phyloP scores from a whole-genome alignment of 2,888 invertebrate species.

The Ormyrus thymus region DNA sequence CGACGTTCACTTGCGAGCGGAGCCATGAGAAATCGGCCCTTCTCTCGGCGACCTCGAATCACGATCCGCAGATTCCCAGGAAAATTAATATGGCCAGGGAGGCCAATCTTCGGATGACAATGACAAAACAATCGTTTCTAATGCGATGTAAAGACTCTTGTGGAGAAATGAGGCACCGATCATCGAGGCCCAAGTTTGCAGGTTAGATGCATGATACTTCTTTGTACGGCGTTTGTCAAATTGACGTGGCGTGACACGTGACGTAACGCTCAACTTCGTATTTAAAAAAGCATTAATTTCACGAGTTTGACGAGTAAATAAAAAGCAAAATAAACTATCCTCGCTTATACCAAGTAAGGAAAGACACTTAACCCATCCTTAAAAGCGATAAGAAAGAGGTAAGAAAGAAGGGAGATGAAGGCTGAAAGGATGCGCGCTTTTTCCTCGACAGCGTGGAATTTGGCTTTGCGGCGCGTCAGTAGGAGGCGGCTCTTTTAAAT shows the following conservation, averaged over 20 bases:
- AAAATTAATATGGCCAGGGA: slow-evolving; percentile 49
- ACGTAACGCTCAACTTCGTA: too few relatives aligned
- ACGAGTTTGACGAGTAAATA: too few relatives aligned
- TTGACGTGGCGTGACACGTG: too few relatives aligned
- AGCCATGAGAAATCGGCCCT: slow-evolving; percentile 34
- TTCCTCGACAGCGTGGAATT: slow-evolving; percentile 11
- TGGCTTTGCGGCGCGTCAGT: not conserved
- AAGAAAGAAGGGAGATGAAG: too few relatives aligned
- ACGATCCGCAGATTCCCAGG: slow-evolving; percentile 50
- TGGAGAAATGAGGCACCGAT: too few relatives aligned
- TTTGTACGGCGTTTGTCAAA: too few relatives aligned
- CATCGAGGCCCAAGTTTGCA: too few relatives aligned
- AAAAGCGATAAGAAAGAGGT: not conserved
- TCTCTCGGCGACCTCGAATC: slow-evolving; percentile 15
- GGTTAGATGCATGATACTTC: too few relatives aligned
- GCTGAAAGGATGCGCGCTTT: slow-evolving; percentile 24
- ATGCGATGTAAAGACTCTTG: too few relatives aligned
- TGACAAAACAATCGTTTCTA: slow-evolving; percentile 22
- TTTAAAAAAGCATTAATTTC: too few relatives aligned
- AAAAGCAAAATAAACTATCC: too few relatives aligned
- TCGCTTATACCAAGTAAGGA: too few relatives aligned
- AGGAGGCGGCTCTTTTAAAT: slow-evolving; percentile 49
- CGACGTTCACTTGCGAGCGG: slow-evolving; percentile 27
- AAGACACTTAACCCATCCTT: not conserved
- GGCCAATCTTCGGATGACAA: slow-evolving; percentile 19